These are phyloP conservation scores for Drosophila cognata DNA, from an alignment of 2,888 invertebrate genomes.

Conservation along the genomic window DNA sequence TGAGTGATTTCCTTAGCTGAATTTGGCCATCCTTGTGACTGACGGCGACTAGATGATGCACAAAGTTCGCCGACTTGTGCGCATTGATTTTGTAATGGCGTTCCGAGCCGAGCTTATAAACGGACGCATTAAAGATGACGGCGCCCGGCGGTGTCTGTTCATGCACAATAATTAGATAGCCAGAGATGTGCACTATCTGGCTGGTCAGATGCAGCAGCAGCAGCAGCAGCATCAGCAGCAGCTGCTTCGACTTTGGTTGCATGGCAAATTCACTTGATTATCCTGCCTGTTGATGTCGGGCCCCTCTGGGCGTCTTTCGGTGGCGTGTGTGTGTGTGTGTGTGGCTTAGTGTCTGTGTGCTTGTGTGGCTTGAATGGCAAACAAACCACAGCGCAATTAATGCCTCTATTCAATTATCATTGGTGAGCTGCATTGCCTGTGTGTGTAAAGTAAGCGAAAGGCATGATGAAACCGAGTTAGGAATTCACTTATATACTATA, in stretches of 20 bases:
- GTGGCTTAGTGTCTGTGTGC: conserved; percentile 6
- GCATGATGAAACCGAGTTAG: conserved; percentile 25
- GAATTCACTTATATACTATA: conserved; percentile 22
- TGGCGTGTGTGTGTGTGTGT: conserved; percentile 9
- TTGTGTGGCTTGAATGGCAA: conserved; percentile 47
- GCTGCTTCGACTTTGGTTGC: conserved; percentile 45
- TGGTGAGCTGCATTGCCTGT: conserved; percentile 54
- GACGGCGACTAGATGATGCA: conserved; percentile 91
- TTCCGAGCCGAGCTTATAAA: conserved; percentile 92
- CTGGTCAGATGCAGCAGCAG: conserved; percentile 48
- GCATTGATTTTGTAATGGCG: conserved; percentile 92
- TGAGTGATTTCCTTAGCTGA: conserved; percentile 89
- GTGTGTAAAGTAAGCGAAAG: conserved; percentile 21
- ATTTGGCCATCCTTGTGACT: conserved; percentile 91
- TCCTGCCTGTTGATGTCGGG: conserved; percentile 26
- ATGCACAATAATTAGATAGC: conserved; percentile 87
- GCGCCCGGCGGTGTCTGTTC: conserved; percentile 88
- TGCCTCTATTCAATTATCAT: conserved; percentile 73
- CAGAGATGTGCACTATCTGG: conserved; percentile 56
- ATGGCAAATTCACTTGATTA: conserved; percentile 54
- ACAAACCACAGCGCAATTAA: conserved; percentile 70
- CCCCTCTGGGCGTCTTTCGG: background rate
- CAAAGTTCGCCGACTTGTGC: conserved; percentile 93
- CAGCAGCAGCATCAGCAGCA: conserved; percentile 38
- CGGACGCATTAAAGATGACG: conserved; percentile 91